Conservation (phyloP, 2,797 vertebrate genomes). For the Brachyrhaphis roseni region DNA sequence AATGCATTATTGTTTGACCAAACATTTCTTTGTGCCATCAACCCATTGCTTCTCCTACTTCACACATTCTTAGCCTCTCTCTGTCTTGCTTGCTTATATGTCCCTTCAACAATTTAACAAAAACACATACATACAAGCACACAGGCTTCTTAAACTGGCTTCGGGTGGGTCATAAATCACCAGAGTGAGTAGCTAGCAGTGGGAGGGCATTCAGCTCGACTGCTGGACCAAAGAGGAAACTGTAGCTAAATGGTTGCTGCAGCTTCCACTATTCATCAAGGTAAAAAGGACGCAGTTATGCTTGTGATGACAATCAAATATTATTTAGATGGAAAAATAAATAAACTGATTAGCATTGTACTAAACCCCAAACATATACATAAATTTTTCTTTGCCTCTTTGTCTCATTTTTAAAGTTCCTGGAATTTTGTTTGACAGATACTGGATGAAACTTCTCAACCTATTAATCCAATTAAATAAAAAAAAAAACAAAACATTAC, state of each 20-base stretch:
- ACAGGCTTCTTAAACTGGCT: constrained; percentile 43
- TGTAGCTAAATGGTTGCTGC: constrained; percentile 56
- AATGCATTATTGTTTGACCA: constrained; percentile 24
- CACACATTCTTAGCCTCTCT: not conserved
- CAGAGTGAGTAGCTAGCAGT: constrained; percentile 51
- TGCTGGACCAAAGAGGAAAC: constrained; percentile 28
- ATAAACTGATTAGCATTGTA: not conserved
- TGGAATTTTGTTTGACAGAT: not conserved
- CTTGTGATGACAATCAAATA: constrained; percentile 13
- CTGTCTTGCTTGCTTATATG: not conserved
- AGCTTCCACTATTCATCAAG: constrained; percentile 61
- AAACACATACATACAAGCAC: constrained; percentile 18
- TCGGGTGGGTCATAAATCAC: constrained; percentile 78
- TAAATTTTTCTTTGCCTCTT: not conserved
- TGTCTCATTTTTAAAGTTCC: not conserved
- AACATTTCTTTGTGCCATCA: constrained; percentile 1
- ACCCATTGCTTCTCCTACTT: constrained; percentile 1
- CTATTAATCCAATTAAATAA: not conserved
- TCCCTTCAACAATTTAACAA: constrained; percentile 15
- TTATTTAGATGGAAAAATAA: not conserved
- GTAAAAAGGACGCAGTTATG: constrained; percentile 44
- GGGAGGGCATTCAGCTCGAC: not conserved
- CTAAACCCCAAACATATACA: too few species aligned
- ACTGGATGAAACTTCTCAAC: not conserved
- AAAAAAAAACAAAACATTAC: not conserved